phyloP scores from a whole-genome alignment of 2,888 invertebrate species.

The Heliconius erato region DNA sequence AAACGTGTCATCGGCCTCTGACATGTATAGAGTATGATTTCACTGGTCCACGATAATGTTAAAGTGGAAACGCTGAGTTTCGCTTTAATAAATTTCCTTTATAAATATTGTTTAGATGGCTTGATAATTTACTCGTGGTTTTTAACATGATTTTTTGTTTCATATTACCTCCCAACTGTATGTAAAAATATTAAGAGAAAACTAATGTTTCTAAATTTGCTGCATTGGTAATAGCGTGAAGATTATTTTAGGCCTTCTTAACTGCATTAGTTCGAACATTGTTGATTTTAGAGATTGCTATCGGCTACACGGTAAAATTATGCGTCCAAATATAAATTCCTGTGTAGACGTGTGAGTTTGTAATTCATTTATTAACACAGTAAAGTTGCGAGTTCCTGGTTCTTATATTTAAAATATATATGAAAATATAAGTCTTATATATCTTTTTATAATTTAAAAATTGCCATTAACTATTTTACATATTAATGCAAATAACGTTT shows the following conservation, averaged over 20 bases:
- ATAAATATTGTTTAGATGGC: no score
- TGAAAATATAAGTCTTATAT: not conserved
- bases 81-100: not conserved
- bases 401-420: not conserved
- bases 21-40: not conserved
- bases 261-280: slow-evolving; percentile 31
- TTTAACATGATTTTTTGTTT: not conserved
- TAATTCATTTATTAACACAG: slow-evolving; percentile 15
- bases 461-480: not conserved
- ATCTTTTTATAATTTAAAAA: not conserved
- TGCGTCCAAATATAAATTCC: slow-evolving; percentile 35
- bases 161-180: not conserved
- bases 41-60: not conserved
- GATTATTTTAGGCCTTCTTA: slow-evolving; percentile 32
- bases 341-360: slow-evolving; percentile 13
- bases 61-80: not conserved
- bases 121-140: no score
- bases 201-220: not conserved
- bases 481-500: not conserved
- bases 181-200: not conserved
- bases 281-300: slow-evolving; percentile 42
- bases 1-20: not conserved
- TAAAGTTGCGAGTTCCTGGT: not conserved
- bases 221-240: slow-evolving; percentile 2
- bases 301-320: slow-evolving; percentile 33